A percentile compares a stretch with the other conserved stretches of the same genome.
These are phyloP conservation scores for Tetragonula clypearis DNA, from an alignment of 1,140 invertebrate genomes.

Conservation along the genomic window DNA sequence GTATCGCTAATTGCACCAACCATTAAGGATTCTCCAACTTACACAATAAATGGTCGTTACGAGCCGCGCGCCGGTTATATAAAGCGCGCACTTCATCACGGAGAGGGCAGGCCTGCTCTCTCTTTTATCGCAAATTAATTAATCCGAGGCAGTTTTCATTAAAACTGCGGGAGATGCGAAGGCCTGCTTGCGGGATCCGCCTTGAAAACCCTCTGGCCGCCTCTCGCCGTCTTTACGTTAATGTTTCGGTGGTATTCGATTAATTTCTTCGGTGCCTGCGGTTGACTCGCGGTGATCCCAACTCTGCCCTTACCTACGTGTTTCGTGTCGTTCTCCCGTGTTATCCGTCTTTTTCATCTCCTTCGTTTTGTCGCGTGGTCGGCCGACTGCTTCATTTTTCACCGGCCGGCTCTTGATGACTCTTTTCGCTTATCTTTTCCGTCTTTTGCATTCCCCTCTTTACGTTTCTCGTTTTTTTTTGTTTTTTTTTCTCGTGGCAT, in stretches of 20 bases:
- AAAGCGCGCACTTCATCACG: slow-evolving; percentile 59
- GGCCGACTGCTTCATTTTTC: no score
- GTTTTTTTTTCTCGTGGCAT: neutral
- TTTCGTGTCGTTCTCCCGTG: neutral
- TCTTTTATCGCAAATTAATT: slow-evolving; percentile 58
- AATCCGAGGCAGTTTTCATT: slow-evolving; percentile 47
- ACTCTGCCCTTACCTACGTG: neutral
- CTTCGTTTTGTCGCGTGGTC: neutral
- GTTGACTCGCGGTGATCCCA: neutral
- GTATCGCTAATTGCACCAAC: slow-evolving; percentile 67
- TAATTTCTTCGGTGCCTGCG: slow-evolving; percentile 26
- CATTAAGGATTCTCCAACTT: slow-evolving; percentile 70
- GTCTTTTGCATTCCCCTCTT: neutral
- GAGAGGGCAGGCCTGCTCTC: slow-evolving; percentile 9
- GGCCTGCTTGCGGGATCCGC: neutral
- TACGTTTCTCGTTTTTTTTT: neutral
- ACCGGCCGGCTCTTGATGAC: neutral
- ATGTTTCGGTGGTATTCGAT: slow-evolving; percentile 39
- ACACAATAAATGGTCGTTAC: slow-evolving; percentile 65
- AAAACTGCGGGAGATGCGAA: neutral
- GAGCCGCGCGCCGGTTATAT: slow-evolving; percentile 52
- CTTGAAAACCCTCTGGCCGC: neutral
- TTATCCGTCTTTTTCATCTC: neutral
- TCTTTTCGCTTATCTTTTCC: neutral
- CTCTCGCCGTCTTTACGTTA: slow-evolving; percentile 8